phyloP scores from a whole-genome alignment of 2,888 invertebrate species.

The Carterocephalus palaemon region DNA sequence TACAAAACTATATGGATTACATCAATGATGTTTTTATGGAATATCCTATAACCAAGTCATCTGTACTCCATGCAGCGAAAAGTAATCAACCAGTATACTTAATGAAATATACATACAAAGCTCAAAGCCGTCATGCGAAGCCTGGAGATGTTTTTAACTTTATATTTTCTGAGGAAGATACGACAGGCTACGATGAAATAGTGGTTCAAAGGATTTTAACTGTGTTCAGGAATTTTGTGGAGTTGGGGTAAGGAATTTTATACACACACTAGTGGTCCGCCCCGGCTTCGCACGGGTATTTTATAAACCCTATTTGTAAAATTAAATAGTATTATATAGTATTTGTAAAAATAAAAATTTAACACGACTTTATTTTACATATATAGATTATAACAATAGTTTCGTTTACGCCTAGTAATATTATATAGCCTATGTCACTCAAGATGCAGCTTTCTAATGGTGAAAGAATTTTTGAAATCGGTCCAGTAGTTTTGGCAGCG shows the following conservation, averaged over 20 bases:
- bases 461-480: too few species aligned
- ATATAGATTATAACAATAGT: too few species aligned
- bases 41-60: conserved; percentile 57
- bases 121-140: conserved; percentile 20
- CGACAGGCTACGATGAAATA: conserved; percentile 34
- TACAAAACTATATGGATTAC: conserved; percentile 49
- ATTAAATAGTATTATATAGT: too few species aligned
- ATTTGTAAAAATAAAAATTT: too few species aligned
- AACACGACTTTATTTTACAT: too few species aligned
- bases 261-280: background rate
- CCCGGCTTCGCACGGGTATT: too few species aligned
- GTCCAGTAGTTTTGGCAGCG: too few species aligned
- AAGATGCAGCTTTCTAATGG: too few species aligned
- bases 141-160: conserved; percentile 44
- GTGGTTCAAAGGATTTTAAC: conserved; percentile 41
- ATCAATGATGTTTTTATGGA: conserved; percentile 54
- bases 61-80: conserved; percentile 46
- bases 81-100: conserved; percentile 50
- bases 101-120: conserved; percentile 45
- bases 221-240: conserved; percentile 58
- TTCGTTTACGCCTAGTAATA: too few species aligned
- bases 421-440: too few species aligned
- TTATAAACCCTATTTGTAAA: too few species aligned
- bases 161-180: conserved; percentile 39
- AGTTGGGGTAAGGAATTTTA: conserved; percentile 48